Evolutionary conservation across 2,888 invertebrate genomes (phyloP).

Genomic region (Rapana venosa): DNA sequence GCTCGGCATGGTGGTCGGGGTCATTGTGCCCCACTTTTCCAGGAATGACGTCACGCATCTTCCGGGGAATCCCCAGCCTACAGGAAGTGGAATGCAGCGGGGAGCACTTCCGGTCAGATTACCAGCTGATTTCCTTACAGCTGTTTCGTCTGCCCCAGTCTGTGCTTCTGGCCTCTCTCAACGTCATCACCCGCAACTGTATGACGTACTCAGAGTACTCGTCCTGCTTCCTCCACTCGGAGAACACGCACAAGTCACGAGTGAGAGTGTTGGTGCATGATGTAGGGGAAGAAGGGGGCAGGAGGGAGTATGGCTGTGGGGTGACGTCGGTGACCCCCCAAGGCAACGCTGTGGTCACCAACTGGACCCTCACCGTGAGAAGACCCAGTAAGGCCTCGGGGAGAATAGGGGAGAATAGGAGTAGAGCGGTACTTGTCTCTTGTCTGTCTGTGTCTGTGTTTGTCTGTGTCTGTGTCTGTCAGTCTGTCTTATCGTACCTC

Average conservation of each 20-base stretch:
- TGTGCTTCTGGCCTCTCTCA: not conserved
- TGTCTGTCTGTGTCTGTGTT: not conserved
- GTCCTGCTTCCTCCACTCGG: not conserved
- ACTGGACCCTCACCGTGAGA: not conserved
- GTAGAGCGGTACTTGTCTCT: not conserved
- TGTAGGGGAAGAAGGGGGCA: slow-evolving; percentile 26
- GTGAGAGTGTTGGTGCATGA: slow-evolving; percentile 21
- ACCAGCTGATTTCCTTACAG: slow-evolving; percentile 26
- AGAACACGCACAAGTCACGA: not conserved
- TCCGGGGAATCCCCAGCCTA: slow-evolving; percentile 26
- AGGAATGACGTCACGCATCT: slow-evolving; percentile 4
- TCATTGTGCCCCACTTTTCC: not conserved
- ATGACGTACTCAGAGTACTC: slow-evolving; percentile 28
- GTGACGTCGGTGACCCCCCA: not conserved
- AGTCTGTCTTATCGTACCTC: not conserved
- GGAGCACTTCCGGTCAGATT: not conserved
- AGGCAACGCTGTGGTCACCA: not conserved
- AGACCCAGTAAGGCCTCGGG: not conserved
- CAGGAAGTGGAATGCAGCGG: slow-evolving; percentile 42
- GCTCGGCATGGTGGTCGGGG: too few relatives aligned
- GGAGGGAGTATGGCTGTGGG: slow-evolving; percentile 23
- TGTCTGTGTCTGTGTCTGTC: not conserved
- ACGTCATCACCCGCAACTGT: slow-evolving; percentile 16
- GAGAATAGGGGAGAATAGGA: not conserved
- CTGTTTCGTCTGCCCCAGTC: not conserved